phyloP scores from a whole-genome alignment of 2,888 invertebrate species.

The Mycalesis mineus region DNA sequence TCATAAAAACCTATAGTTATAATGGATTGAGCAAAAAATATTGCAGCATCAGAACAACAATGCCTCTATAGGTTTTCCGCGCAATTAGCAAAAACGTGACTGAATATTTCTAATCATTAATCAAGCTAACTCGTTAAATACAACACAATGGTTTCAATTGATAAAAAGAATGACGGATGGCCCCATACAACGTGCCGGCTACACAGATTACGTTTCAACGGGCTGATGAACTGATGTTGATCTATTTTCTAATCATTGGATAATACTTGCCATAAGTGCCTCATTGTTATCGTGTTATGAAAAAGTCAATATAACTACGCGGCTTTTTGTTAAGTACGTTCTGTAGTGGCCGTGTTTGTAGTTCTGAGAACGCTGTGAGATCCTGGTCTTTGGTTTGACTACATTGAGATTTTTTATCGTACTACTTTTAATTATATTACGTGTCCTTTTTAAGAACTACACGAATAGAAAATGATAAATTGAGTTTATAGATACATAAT shows the following conservation, averaged over 20 bases:
- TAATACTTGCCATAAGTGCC: slow-evolving; percentile 30
- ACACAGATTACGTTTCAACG: slow-evolving; percentile 25
- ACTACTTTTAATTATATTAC: too few species aligned
- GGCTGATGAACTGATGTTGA: slow-evolving; percentile 30
- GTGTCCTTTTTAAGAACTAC: too few species aligned
- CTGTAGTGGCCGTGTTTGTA: not conserved
- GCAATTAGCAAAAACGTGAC: slow-evolving; percentile 24
- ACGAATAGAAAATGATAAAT: too few species aligned
- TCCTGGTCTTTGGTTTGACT: not conserved
- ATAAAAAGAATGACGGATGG: slow-evolving; percentile 43
- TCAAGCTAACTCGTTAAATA: slow-evolving; percentile 36
- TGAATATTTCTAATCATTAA: slow-evolving; percentile 32
- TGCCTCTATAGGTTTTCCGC: not conserved
- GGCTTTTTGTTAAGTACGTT: not conserved
- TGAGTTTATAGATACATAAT: too few species aligned
- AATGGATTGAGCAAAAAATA: not conserved
- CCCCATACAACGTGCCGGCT: slow-evolving; percentile 35
- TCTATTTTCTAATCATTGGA: slow-evolving; percentile 33
- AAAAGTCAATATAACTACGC: slow-evolving; percentile 13
- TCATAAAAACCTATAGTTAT: not conserved
- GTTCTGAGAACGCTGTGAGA: not conserved
- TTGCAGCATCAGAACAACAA: not conserved
- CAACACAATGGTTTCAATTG: slow-evolving; percentile 30
- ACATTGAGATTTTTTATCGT: not conserved
- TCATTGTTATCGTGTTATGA: slow-evolving; percentile 26